Conservation (phyloP, 2,888 invertebrate genomes). For the Hipparchia sbordonii region DNA sequence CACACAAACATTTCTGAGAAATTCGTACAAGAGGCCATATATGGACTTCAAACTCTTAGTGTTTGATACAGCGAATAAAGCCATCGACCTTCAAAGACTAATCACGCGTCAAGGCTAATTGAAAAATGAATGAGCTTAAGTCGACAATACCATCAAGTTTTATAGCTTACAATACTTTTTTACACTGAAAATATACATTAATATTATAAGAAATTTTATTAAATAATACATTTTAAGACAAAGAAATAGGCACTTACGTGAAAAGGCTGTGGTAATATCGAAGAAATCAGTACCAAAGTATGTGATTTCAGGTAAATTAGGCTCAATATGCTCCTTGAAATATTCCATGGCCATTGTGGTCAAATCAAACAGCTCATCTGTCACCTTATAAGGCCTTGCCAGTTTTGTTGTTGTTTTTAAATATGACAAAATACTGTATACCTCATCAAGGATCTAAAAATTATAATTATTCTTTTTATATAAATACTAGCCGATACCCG, state of each 20-base stretch:
- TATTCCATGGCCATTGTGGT: slow-evolving; percentile 99
- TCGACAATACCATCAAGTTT: no score
- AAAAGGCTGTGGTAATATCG: slow-evolving; percentile 88
- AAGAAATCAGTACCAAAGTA: slow-evolving; percentile 94
- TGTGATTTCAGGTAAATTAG: slow-evolving; percentile 93
- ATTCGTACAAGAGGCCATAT: no score
- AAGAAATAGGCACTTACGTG: slow-evolving; percentile 77
- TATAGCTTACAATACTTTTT: no score
- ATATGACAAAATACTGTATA: slow-evolving; percentile 92
- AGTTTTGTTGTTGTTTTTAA: slow-evolving; percentile 91
- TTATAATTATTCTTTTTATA: not conserved
- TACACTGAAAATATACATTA: not conserved
- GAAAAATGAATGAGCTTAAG: no score
- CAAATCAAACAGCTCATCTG: slow-evolving; percentile 96
- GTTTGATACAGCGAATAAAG: no score
- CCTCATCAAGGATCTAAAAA: slow-evolving; percentile 93
- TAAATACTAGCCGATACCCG: no score
- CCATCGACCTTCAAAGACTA: no score
- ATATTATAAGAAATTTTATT: not conserved
- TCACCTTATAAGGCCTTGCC: slow-evolving; percentile 94
- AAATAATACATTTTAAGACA: not conserved
- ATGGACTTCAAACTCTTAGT: no score
- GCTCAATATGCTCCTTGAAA: slow-evolving; percentile 96
- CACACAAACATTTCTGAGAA: no score
- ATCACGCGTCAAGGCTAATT: no score